A percentile compares a stretch with the other conserved stretches of the same genome.
These are phyloP conservation scores for Danionella dracula DNA, from an alignment of 2,797 vertebrate species.

Conservation along the genomic window DNA sequence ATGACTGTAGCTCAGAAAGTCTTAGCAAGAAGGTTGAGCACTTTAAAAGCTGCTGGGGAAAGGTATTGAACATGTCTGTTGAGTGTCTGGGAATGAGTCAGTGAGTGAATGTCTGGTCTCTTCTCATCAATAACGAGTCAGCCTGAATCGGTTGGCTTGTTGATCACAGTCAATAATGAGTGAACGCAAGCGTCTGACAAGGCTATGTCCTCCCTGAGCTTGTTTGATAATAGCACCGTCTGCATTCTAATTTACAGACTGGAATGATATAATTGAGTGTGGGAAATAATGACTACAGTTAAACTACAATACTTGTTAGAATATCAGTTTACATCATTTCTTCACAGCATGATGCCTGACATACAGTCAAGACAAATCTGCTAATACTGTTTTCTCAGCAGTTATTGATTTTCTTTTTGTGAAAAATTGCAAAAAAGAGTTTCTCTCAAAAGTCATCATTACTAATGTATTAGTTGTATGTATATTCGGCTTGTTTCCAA, in stretches of 20 bases:
- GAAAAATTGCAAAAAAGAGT: no score
- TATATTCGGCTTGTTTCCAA: no score
- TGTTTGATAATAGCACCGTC: constrained; percentile 3
- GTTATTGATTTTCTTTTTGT: no score
- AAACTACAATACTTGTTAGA: no score
- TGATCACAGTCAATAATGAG: constrained; percentile 49
- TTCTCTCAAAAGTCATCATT: no score
- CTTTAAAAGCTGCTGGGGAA: neutral
- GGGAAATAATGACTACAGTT: no score
- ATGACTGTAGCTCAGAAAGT: constrained; percentile 6
- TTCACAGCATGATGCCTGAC: no score
- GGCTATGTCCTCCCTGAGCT: constrained; percentile 10
- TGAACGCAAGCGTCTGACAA: constrained; percentile 33
- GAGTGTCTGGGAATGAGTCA: neutral
- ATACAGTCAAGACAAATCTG: no score
- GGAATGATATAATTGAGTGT: neutral
- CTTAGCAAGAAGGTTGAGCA: neutral
- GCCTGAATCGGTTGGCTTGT: constrained; percentile 32
- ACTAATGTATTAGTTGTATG: no score
- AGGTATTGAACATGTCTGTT: constrained; percentile 15
- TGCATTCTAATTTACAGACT: constrained; percentile 7
- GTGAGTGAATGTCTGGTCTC: neutral
- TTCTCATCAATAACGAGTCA: constrained; percentile 38
- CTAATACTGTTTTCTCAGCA: no score
- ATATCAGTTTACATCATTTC: no score